A percentile compares a stretch with the other conserved stretches of the same genome.
Conservation (phyloP, 1,140 invertebrate species). For the Ephestia elutella region DNA sequence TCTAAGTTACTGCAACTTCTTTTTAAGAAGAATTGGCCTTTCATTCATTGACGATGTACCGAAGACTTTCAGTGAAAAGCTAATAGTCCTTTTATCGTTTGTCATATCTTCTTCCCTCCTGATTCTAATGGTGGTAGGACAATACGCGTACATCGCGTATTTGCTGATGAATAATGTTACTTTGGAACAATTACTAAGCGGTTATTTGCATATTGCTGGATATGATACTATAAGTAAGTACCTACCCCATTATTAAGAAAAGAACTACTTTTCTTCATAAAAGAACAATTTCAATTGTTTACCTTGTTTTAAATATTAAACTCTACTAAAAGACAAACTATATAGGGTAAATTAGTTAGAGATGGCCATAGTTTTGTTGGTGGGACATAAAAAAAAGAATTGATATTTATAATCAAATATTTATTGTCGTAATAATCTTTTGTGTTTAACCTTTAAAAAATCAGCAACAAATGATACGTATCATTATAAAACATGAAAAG, state of each 20-base stretch:
- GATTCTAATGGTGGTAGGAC: slow-evolving; percentile 36
- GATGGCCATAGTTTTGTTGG: too few relatives aligned
- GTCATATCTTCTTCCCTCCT: slow-evolving; percentile 31
- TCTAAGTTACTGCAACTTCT: slow-evolving; percentile 44
- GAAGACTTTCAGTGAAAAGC: slow-evolving; percentile 21
- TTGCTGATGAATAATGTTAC: slow-evolving; percentile 35
- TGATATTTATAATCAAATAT: too few relatives aligned
- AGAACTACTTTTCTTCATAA: too few relatives aligned
- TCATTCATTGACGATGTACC: slow-evolving; percentile 40
- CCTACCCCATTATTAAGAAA: not conserved
- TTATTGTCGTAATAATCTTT: too few relatives aligned
- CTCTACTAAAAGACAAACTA: too few relatives aligned
- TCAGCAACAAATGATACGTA: too few relatives aligned
- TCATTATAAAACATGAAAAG: too few relatives aligned
- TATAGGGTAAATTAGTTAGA: too few relatives aligned
- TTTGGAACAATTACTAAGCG: slow-evolving; percentile 44
- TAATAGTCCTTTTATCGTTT: slow-evolving; percentile 27
- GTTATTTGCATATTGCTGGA: slow-evolving; percentile 48
- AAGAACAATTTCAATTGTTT: too few relatives aligned
- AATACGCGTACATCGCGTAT: slow-evolving; percentile 35
- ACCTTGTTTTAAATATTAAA: too few relatives aligned
- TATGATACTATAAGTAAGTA: slow-evolving; percentile 56
- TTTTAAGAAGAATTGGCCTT: slow-evolving; percentile 40
- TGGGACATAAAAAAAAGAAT: too few relatives aligned
- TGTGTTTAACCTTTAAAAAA: too few relatives aligned